phyloP scores from a whole-genome alignment of 1,140 invertebrate genomes.

The Pollicipes pollicipes region DNA sequence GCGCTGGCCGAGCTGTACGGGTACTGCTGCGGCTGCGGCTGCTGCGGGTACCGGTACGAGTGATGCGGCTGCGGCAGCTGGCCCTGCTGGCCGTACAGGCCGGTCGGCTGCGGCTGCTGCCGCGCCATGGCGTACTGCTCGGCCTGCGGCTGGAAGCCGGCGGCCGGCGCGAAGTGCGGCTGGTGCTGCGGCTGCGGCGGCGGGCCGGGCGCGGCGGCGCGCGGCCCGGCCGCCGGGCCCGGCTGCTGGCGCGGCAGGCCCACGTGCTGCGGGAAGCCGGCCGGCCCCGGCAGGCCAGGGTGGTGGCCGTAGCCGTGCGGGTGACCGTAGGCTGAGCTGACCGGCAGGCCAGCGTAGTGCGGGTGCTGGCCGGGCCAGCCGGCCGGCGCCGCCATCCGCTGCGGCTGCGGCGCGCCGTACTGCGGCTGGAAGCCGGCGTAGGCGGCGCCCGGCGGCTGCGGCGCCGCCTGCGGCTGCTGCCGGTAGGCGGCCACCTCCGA shows the following conservation, averaged over 20 bases:
- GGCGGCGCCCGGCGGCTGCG: background rate
- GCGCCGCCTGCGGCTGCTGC: background rate
- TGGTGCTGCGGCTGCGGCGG: background rate
- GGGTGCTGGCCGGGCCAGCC: background rate
- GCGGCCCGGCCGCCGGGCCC: too few relatives aligned
- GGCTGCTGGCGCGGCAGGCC: background rate
- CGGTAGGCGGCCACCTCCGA: background rate
- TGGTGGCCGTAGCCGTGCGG: background rate
- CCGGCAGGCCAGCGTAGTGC: background rate
- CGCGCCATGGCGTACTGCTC: background rate
- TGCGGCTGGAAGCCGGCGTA: background rate
- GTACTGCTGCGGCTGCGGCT: slow-evolving; percentile 17
- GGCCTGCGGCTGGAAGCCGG: background rate
- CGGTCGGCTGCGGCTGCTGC: slow-evolving; percentile 1
- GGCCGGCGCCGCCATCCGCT: background rate
- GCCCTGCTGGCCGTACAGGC: background rate
- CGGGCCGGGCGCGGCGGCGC: too few relatives aligned
- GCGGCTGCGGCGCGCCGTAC: background rate
- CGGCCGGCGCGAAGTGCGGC: background rate
- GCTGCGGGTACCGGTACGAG: slow-evolving; percentile 6
- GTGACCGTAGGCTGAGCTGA: background rate
- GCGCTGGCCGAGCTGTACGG: slow-evolving; percentile 10
- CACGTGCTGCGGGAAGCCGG: background rate
- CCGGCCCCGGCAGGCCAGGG: background rate
- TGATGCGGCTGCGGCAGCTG: slow-evolving; percentile 13